Conservation (phyloP, 2,113 vertebrate species). For the Eleginops maclovinus region DNA sequence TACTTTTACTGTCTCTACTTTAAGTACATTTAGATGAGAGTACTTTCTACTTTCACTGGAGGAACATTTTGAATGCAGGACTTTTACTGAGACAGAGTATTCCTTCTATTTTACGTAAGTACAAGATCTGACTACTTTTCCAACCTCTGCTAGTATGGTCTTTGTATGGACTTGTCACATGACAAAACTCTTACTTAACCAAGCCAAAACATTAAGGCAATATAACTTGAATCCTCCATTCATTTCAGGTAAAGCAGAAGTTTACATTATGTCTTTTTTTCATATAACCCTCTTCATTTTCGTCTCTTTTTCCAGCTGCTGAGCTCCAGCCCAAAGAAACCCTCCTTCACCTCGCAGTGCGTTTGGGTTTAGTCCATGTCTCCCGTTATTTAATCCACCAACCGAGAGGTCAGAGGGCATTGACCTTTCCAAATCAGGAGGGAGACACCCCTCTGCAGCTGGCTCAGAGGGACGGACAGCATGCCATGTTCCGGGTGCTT, state of each 20-base stretch:
- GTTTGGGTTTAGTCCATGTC: conserved; percentile 86
- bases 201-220: not conserved
- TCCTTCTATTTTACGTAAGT: too few species aligned
- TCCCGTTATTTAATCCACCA: conserved; percentile 85
- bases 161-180: too few species aligned
- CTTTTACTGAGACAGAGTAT: too few species aligned
- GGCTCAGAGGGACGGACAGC: conserved; percentile 77
- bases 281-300: not conserved
- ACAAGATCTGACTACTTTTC: too few species aligned
- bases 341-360: conserved; percentile 86
- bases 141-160: too few species aligned
- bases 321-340: conserved; percentile 82
- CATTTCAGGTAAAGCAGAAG: not conserved
- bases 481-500: conserved; percentile 77
- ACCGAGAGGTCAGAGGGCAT: conserved; percentile 81
- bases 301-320: conserved; percentile 50
- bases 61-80: too few species aligned
- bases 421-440: conserved; percentile 83
- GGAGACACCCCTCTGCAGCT: conserved; percentile 84
- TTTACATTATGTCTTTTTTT: not conserved
- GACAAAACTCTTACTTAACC: not conserved
- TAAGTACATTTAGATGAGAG: too few species aligned
- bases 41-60: too few species aligned
- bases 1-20: too few species aligned
- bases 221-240: not conserved